Conservation (phyloP, 2,888 invertebrate species). For the Urechis unicinctus region DNA sequence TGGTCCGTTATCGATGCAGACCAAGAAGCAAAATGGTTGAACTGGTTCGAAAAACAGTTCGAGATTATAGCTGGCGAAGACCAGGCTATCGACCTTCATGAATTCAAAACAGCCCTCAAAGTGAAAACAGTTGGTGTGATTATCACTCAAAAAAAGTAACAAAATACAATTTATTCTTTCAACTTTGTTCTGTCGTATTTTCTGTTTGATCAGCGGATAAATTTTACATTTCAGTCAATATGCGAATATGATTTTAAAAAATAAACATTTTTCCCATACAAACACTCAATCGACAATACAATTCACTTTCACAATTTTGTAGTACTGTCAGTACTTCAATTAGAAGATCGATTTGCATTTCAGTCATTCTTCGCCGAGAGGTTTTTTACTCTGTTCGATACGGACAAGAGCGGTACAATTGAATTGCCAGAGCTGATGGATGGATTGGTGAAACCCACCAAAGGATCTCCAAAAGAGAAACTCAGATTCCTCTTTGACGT, state of each 20-base stretch:
- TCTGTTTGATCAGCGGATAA: too few relatives aligned
- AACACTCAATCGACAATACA: too few relatives aligned
- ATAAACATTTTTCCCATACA: too few relatives aligned
- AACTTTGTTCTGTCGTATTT: too few relatives aligned
- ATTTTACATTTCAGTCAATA: too few relatives aligned
- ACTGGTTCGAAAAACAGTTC: not conserved
- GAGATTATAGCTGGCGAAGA: not conserved
- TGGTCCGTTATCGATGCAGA: too few relatives aligned
- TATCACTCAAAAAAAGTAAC: too few relatives aligned
- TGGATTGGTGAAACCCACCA: constrained; percentile 83
- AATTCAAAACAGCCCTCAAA: not conserved
- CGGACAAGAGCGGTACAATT: constrained; percentile 82
- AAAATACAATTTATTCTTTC: too few relatives aligned
- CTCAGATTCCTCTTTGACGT: constrained; percentile 88
- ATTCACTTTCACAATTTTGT: too few relatives aligned
- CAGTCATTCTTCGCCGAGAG: constrained; percentile 91
- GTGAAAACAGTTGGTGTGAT: not conserved
- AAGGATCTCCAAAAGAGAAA: constrained; percentile 83
- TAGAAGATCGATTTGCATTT: too few relatives aligned
- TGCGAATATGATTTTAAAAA: too few relatives aligned
- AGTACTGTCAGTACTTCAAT: too few relatives aligned
- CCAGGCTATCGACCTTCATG: not conserved
- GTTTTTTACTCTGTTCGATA: constrained; percentile 89
- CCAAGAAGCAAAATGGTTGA: not conserved
- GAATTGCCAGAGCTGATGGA: constrained; percentile 86